Percentiles rank a stretch among this genome's conserved stretches.
These are phyloP conservation scores for Drosophila rellima DNA, from an alignment of 2,888 invertebrate genomes.

Conservation along the genomic window DNA sequence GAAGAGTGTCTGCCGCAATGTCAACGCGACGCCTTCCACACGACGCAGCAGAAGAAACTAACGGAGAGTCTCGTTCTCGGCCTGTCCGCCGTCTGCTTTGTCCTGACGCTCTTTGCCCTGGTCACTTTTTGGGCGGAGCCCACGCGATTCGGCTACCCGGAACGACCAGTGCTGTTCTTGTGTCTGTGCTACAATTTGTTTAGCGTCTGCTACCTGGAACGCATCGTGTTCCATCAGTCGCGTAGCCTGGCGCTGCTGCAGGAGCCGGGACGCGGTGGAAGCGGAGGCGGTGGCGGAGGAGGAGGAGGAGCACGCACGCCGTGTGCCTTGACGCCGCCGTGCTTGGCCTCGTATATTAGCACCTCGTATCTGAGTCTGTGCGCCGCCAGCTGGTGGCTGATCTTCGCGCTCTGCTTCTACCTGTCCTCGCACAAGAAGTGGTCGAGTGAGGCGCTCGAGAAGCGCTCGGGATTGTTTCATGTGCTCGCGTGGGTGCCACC, in stretches of 20 bases:
- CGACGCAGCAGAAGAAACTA: conserved; percentile 89
- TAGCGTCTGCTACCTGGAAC: conserved; percentile 90
- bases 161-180: conserved; percentile 95
- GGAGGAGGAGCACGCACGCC: conserved; percentile 72
- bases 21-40: conserved; percentile 90
- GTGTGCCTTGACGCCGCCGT: conserved; percentile 87
- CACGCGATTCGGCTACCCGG: conserved; percentile 95
- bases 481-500: conserved; percentile 95
- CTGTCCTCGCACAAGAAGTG: conserved; percentile 96
- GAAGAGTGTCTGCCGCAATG: conserved; percentile 88
- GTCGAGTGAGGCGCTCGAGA: conserved; percentile 96
- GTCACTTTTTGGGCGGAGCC: conserved; percentile 96
- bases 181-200: conserved; percentile 94
- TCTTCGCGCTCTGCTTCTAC: conserved; percentile 95
- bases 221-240: conserved; percentile 87
- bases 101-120: conserved; percentile 93
- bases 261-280: conserved; percentile 85
- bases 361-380: conserved; percentile 93
- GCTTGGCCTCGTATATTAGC: conserved; percentile 91
- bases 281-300: too few relatives aligned
- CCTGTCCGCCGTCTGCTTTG: conserved; percentile 91
- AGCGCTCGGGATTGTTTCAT: conserved; percentile 94
- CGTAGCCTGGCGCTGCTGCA: conserved; percentile 77
- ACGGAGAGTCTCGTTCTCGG: conserved; percentile 92
- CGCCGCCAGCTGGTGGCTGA: conserved; percentile 94